These are phyloP conservation scores for Chloroceryle aenea DNA, from an alignment of 2,113 vertebrate genomes.

Conservation along the genomic window DNA sequence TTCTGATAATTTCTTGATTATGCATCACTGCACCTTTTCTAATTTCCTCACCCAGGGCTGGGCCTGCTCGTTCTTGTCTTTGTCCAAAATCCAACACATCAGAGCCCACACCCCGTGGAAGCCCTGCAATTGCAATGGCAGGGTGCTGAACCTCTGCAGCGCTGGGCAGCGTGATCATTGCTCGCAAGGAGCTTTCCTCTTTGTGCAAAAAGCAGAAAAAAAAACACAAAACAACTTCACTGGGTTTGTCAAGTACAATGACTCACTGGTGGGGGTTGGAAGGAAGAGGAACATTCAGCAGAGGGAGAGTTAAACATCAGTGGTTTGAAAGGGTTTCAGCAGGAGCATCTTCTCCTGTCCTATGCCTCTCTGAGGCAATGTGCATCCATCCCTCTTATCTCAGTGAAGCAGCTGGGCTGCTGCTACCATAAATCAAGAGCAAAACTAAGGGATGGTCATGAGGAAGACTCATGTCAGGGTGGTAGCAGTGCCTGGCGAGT, in stretches of 20 bases:
- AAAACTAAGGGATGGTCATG: not conserved
- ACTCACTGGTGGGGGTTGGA: not conserved
- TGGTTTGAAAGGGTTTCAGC: not conserved
- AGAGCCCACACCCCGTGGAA: accelerated
- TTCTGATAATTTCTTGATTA: not conserved
- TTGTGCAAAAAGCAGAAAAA: not conserved
- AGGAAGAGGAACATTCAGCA: not conserved
- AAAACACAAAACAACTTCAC: not conserved
- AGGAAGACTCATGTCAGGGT: not conserved
- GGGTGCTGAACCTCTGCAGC: not conserved
- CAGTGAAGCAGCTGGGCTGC: constrained; percentile 39
- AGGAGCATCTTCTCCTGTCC: not conserved
- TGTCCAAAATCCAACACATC: not conserved
- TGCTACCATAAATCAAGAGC: constrained; percentile 52
- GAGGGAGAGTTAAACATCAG: not conserved
- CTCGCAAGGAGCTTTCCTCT: not conserved
- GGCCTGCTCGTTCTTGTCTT: not conserved
- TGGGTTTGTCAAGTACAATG: accelerated
- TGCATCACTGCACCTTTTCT: not conserved
- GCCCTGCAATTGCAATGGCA: not conserved
- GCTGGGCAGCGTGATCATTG: accelerated
- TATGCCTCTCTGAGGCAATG: not conserved
- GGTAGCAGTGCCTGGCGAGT: not conserved
- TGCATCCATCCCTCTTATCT: constrained; percentile 50
- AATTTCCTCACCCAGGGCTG: not conserved